Conservation (phyloP, 2,797 vertebrate species). For the Peromyscus attwateri region DNA sequence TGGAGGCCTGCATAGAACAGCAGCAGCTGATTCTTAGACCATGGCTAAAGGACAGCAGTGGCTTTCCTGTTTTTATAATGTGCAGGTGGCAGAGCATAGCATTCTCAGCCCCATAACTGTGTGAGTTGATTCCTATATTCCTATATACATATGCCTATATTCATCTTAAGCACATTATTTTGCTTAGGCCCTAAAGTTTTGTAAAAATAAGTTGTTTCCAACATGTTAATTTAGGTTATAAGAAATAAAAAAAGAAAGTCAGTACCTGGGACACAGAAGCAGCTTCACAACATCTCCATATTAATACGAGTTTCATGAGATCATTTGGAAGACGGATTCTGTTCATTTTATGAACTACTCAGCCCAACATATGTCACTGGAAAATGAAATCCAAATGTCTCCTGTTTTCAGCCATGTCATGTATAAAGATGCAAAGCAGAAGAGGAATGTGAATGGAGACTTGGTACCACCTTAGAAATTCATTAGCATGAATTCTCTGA, state of each 20-base stretch:
- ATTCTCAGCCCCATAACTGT: neutral
- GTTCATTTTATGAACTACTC: neutral
- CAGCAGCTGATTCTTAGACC: neutral
- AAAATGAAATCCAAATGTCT: neutral
- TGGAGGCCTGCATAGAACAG: neutral
- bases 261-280: neutral
- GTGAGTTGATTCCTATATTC: neutral
- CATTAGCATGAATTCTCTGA: conserved; percentile 5
- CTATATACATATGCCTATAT: too few relatives aligned
- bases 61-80: neutral
- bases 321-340: conserved; percentile 35
- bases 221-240: conserved; percentile 19
- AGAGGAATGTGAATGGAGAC: neutral
- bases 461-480: neutral
- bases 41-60: neutral
- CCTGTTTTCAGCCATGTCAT: conserved; percentile 20
- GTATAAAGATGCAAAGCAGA: neutral
- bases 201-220: neutral
- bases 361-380: neutral
- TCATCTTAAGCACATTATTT: neutral
- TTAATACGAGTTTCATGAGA: conserved; percentile 9
- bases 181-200: neutral
- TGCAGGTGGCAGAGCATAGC: neutral
- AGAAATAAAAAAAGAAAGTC: neutral
- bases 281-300: neutral